Percentiles rank a stretch among this genome's conserved stretches.
phyloP scores from a whole-genome alignment of 2,888 invertebrate species.

The Pilophorus perplexus region DNA sequence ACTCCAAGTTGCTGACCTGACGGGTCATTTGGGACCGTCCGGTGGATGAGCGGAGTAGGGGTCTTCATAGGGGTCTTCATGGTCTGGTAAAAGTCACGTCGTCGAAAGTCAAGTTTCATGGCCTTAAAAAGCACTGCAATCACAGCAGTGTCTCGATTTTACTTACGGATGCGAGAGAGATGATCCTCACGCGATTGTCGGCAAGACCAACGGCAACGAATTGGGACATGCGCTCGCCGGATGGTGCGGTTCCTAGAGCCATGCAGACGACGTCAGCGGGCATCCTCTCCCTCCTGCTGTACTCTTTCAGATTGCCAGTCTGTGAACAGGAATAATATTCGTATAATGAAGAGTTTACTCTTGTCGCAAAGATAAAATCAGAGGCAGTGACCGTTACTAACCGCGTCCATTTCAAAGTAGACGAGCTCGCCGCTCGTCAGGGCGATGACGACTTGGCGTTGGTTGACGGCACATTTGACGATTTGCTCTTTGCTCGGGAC shows the following conservation, averaged over 20 bases:
- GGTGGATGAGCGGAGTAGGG: not conserved
- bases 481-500: slow-evolving; percentile 96
- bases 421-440: slow-evolving; percentile 96
- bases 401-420: slow-evolving; percentile 99
- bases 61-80: too few species aligned
- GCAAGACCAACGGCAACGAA: slow-evolving; percentile 94
- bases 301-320: slow-evolving; percentile 98
- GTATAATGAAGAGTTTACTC: too few species aligned
- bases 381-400: too few species aligned
- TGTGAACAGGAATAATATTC: too few species aligned
- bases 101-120: too few species aligned
- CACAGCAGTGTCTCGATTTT: not conserved
- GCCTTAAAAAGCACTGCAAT: too few species aligned
- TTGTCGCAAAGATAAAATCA: too few species aligned
- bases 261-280: slow-evolving; percentile 97
- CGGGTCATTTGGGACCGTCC: not conserved
- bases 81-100: too few species aligned
- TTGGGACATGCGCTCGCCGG: slow-evolving; percentile 91
- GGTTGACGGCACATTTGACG: slow-evolving; percentile 96
- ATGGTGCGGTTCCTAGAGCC: slow-evolving; percentile 92
- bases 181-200: slow-evolving; percentile 95
- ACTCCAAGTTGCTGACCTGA: not conserved
- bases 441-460: slow-evolving; percentile 96
- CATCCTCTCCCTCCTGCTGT: slow-evolving; percentile 95
- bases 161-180: slow-evolving; percentile 82